phyloP scores from a whole-genome alignment of 2,797 vertebrate genomes.

The Garrulus glandarius region DNA sequence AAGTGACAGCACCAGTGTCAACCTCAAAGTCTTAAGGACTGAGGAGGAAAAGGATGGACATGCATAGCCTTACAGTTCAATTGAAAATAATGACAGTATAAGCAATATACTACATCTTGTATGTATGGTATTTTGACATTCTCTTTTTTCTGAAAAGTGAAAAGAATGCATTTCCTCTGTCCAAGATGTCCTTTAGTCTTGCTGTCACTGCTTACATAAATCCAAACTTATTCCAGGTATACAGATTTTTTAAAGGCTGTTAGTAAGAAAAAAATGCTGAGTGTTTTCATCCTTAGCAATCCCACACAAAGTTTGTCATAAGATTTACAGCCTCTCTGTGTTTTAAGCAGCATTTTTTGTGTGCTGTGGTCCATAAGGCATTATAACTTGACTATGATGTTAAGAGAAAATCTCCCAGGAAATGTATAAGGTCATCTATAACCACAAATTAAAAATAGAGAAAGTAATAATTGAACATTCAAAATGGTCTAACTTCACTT shows the following conservation, averaged over 20 bases:
- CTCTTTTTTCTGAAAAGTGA: not conserved
- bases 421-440: not conserved
- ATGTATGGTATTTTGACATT: not conserved
- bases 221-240: not conserved
- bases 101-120: not conserved
- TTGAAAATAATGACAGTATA: not conserved
- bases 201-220: not conserved
- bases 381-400: not conserved
- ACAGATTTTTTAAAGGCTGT: not conserved
- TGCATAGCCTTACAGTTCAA: fast-evolving
- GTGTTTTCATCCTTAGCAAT: not conserved
- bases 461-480: not conserved
- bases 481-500: not conserved
- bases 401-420: not conserved
- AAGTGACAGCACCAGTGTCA: not conserved
- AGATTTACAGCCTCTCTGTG: not conserved
- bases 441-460: not conserved
- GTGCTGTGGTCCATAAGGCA: not conserved
- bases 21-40: not conserved
- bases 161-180: not conserved
- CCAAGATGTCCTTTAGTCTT: not conserved
- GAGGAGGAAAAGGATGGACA: not conserved
- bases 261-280: not conserved
- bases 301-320: not conserved
- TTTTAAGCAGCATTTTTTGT: not conserved